Evolutionary conservation across 2,797 vertebrate species (phyloP).

Genomic region (Sternarchorhynchus goeldii): DNA sequence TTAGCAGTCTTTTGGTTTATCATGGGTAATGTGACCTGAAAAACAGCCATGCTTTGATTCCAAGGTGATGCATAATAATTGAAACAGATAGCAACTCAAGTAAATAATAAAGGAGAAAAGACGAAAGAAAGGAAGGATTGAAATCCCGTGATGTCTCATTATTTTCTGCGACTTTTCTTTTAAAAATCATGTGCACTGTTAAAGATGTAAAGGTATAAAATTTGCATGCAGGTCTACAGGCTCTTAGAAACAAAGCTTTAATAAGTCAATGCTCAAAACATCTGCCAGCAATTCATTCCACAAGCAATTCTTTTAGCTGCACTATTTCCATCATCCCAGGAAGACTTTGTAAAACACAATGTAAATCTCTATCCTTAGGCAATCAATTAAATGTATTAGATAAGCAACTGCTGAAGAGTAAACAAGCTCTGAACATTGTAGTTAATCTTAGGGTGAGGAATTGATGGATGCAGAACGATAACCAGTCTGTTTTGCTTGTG

Average conservation of each 20-base stretch:
- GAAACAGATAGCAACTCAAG: not conserved
- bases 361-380: conserved; percentile 28
- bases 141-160: conserved; percentile 41
- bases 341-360: conserved; percentile 37
- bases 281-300: not conserved
- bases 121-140: conserved; percentile 1
- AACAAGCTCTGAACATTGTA: conserved; percentile 37
- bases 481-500: conserved; percentile 6
- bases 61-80: conserved; percentile 23
- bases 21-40: conserved; percentile 29
- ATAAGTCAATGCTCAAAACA: conserved; percentile 1
- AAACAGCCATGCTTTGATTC: conserved; percentile 6
- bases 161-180: conserved; percentile 37
- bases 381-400: conserved; percentile 37
- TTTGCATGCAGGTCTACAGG: conserved; percentile 37
- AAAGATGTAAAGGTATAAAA: conserved; percentile 41
- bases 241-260: conserved; percentile 13
- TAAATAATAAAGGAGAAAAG: conserved; percentile 39
- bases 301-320: not conserved
- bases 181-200: not conserved
- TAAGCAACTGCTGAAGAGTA: conserved; percentile 33
- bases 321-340: conserved; percentile 12
- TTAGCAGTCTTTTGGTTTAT: conserved; percentile 34
- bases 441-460: conserved; percentile 44
- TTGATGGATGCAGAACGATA: conserved; percentile 17